Conservation (phyloP, 2,888 invertebrate species). For the Pristionchus exspectatus region DNA sequence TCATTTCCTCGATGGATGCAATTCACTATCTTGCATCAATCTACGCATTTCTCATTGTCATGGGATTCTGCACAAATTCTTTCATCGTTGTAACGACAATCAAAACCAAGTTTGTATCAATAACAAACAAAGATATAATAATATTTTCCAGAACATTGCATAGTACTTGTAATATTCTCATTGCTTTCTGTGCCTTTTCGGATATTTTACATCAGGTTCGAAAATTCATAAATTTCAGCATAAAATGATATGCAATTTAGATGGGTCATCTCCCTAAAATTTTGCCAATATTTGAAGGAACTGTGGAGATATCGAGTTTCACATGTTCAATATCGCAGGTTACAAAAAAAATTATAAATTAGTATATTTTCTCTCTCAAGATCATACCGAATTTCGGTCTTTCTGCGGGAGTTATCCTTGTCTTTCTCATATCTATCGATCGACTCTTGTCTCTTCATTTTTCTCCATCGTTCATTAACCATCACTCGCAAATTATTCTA, state of each 20-base stretch:
- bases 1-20: not conserved
- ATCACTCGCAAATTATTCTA: not conserved
- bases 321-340: not conserved
- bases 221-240: not conserved
- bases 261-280: not conserved
- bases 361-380: not conserved
- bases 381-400: conserved; percentile 1
- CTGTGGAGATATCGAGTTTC: not conserved
- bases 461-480: not conserved
- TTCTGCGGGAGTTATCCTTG: not conserved
- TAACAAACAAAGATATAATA: not conserved
- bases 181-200: not conserved
- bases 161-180: conserved; percentile 9
- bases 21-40: not conserved
- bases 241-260: not conserved
- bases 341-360: not conserved
- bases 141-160: not conserved
- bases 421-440: not conserved
- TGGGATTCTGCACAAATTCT: not conserved
- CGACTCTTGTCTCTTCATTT: not conserved
- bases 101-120: not conserved
- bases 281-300: not conserved
- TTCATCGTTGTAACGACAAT: not conserved
- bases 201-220: not conserved
- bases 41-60: not conserved